Conservation (phyloP, 2,888 invertebrate genomes). For the Polyploca ridens region DNA sequence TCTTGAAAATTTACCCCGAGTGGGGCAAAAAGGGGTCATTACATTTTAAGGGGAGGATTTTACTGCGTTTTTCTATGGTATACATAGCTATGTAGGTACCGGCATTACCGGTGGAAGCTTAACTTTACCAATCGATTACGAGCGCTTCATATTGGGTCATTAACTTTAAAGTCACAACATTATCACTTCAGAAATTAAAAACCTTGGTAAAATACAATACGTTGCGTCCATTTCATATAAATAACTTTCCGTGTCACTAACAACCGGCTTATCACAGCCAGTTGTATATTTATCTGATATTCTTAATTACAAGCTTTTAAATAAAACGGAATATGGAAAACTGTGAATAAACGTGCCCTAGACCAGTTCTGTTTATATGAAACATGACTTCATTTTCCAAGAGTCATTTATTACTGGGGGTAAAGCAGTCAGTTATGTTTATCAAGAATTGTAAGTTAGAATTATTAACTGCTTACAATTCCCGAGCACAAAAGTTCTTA, state of each 20-base stretch:
- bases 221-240: slow-evolving; percentile 16
- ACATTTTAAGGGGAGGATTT: too few relatives aligned
- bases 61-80: too few relatives aligned
- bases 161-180: slow-evolving; percentile 11
- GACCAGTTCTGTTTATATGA: slow-evolving; percentile 1
- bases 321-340: slow-evolving; percentile 28
- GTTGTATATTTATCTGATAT: slow-evolving; percentile 42
- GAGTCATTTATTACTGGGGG: slow-evolving; percentile 16
- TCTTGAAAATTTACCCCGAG: too few relatives aligned
- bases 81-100: too few relatives aligned
- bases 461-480: too few relatives aligned
- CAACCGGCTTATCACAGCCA: slow-evolving; percentile 41
- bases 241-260: slow-evolving; percentile 46
- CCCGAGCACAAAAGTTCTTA: too few relatives aligned
- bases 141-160: background rate
- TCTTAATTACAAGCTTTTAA: slow-evolving; percentile 45
- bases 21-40: too few relatives aligned
- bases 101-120: too few relatives aligned
- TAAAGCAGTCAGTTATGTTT: too few relatives aligned
- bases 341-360: slow-evolving; percentile 18
- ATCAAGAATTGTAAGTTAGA: too few relatives aligned
- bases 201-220: slow-evolving; percentile 17
- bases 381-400: background rate
- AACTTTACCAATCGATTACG: too few relatives aligned
- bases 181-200: slow-evolving; percentile 17